These are phyloP conservation scores for Chaenodraco wilsoni DNA, from an alignment of 2,797 vertebrate genomes.

Conservation along the genomic window DNA sequence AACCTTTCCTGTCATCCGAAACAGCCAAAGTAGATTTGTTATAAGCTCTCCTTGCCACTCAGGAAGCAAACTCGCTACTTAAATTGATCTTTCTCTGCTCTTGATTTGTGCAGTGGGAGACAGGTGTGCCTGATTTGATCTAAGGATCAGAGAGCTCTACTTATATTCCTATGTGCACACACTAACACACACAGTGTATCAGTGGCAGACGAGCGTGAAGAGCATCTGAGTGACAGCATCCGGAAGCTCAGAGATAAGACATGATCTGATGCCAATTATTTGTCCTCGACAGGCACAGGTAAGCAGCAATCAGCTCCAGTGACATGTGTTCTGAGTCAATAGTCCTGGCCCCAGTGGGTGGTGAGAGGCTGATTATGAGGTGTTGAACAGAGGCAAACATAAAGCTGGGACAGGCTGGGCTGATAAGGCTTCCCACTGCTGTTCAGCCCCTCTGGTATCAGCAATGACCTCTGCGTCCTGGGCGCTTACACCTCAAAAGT, in stretches of 20 bases:
- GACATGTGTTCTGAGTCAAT: slow-evolving; percentile 79
- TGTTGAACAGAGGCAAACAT: slow-evolving; percentile 62
- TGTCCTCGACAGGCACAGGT: slow-evolving; percentile 76
- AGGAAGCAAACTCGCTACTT: slow-evolving; percentile 64
- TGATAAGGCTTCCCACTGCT: slow-evolving; percentile 56
- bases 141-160: slow-evolving; percentile 63
- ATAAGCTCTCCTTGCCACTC: slow-evolving; percentile 69
- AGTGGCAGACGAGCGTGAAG: slow-evolving; percentile 68
- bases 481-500: slow-evolving; percentile 15
- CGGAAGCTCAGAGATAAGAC: slow-evolving; percentile 77
- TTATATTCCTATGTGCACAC: slow-evolving; percentile 42
- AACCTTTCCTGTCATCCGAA: slow-evolving; percentile 76
- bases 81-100: slow-evolving; percentile 72
- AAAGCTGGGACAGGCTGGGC: slow-evolving; percentile 45
- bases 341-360: slow-evolving; percentile 57
- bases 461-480: slow-evolving; percentile 63
- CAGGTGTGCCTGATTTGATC: slow-evolving; percentile 73
- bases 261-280: slow-evolving; percentile 84
- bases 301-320: slow-evolving; percentile 73
- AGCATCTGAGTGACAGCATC: slow-evolving; percentile 78
- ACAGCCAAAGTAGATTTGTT: slow-evolving; percentile 74
- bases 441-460: slow-evolving; percentile 45
- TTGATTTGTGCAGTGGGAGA: slow-evolving; percentile 64
- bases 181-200: slow-evolving; percentile 40
- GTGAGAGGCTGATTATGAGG: slow-evolving; percentile 67